Evolutionary conservation across 2,888 invertebrate species (phyloP).

Genomic region (Xestia rhomboidea): DNA sequence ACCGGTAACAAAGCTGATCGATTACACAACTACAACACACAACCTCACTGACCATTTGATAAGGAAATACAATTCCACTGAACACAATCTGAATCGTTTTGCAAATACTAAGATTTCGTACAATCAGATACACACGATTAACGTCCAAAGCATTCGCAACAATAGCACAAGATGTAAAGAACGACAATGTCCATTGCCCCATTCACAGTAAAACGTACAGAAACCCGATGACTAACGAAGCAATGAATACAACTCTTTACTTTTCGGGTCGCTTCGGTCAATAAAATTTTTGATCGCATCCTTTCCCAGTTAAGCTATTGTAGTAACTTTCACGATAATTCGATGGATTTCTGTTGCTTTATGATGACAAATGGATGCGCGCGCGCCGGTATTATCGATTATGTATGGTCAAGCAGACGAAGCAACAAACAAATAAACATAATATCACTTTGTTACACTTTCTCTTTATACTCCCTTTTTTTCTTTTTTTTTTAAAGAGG

Average conservation of each 20-base stretch:
- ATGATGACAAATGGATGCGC: conserved; percentile 57
- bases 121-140: conserved; percentile 50
- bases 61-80: conserved; percentile 53
- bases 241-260: conserved; percentile 1
- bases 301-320: conserved; percentile 15
- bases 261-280: neutral
- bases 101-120: conserved; percentile 29
- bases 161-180: neutral
- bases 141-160: conserved; percentile 7
- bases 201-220: neutral
- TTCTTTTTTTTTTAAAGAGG: no score
- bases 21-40: conserved; percentile 27
- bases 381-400: conserved; percentile 59
- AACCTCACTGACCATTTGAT: conserved; percentile 28
- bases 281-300: conserved; percentile 23
- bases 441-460: conserved; percentile 64
- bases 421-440: conserved; percentile 58
- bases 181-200: conserved; percentile 1
- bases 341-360: conserved; percentile 34
- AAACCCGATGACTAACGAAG: neutral
- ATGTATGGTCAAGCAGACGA: conserved; percentile 45
- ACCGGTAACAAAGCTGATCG: conserved; percentile 13
- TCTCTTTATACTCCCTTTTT: conserved; percentile 58
- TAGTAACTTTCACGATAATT: conserved; percentile 54
- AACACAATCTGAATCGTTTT: conserved; percentile 43